A percentile compares a stretch with the other conserved stretches of the same genome.
These are phyloP conservation scores for Thalassophryne amazonica DNA, from an alignment of 2,797 vertebrate species.

Conservation along the genomic window DNA sequence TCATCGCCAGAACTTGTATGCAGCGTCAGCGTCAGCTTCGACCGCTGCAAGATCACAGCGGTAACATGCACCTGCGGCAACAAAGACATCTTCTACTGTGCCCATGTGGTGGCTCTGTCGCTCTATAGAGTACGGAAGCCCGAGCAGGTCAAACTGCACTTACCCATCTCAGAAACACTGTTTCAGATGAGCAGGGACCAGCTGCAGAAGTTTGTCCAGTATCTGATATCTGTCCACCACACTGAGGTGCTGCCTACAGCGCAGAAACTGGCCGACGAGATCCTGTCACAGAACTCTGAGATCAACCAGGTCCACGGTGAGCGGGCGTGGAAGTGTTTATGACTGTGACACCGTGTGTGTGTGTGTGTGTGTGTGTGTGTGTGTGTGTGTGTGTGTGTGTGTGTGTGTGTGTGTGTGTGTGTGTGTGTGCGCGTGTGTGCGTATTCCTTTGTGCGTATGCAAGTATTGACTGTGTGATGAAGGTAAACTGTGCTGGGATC, in stretches of 20 bases:
- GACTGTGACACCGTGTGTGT: constrained; percentile 1
- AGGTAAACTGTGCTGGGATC: constrained; percentile 64
- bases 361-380: background rate
- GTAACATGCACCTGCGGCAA: constrained; percentile 98
- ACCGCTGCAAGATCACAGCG: constrained; percentile 99
- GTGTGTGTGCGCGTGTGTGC: constrained; percentile 4
- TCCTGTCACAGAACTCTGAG: constrained; percentile 97
- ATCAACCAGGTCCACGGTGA: constrained; percentile 99
- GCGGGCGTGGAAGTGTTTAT: constrained; percentile 84
- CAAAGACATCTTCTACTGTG: constrained; percentile 99
- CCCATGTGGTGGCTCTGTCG: constrained; percentile 95
- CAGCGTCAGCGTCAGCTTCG: constrained; percentile 98
- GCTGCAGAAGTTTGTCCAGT: constrained; percentile 98
- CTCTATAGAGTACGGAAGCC: constrained; percentile 97
- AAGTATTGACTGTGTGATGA: constrained; percentile 50
- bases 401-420: background rate
- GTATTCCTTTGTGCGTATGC: constrained; percentile 8
- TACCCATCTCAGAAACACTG: constrained; percentile 98
- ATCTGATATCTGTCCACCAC: constrained; percentile 98
- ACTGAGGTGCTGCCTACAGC: constrained; percentile 98
- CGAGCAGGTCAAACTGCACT: constrained; percentile 97
- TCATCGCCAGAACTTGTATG: constrained; percentile 93
- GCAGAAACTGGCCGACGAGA: constrained; percentile 96
- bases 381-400: constrained; percentile 5
- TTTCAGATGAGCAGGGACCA: constrained; percentile 99